phyloP scores from a whole-genome alignment of 2,113 vertebrate species.

The Eudorcas thomsonii region DNA sequence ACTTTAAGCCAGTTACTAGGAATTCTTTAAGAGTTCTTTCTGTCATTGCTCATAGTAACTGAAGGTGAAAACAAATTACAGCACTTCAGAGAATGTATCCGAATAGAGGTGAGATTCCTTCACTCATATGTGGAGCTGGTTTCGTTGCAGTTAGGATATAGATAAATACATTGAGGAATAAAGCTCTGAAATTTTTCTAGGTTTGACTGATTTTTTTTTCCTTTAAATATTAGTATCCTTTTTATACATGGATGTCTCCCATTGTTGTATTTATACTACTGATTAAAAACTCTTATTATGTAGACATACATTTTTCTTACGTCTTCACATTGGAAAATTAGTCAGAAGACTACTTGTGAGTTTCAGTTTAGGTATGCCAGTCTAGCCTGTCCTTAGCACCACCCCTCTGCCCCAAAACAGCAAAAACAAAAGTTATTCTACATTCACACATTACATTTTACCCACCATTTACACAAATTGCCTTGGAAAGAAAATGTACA shows the following conservation, averaged over 20 bases:
- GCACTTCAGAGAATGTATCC: background rate
- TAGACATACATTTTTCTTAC: background rate
- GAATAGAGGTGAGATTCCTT: background rate
- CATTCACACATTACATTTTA: background rate
- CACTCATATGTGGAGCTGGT: background rate
- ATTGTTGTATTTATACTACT: background rate
- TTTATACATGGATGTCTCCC: background rate
- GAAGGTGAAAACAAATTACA: conserved; percentile 24
- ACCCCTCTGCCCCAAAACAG: background rate
- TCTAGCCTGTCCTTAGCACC: background rate
- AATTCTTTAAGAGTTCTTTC: conserved; percentile 17
- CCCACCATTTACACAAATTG: background rate
- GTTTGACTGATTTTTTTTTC: background rate
- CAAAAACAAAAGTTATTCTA: background rate
- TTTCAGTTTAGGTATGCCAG: background rate
- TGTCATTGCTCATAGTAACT: conserved; percentile 27
- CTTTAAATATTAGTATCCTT: background rate
- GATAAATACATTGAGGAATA: background rate
- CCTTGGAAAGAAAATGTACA: background rate
- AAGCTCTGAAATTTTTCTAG: background rate
- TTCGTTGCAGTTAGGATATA: background rate
- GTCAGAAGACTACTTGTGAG: background rate
- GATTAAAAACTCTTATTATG: background rate
- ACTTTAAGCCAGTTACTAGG: conserved; percentile 27
- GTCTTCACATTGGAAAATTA: background rate